Evolutionary conservation across 2,113 vertebrate genomes (phyloP).

Genomic region (Neotragus moschatus): DNA sequence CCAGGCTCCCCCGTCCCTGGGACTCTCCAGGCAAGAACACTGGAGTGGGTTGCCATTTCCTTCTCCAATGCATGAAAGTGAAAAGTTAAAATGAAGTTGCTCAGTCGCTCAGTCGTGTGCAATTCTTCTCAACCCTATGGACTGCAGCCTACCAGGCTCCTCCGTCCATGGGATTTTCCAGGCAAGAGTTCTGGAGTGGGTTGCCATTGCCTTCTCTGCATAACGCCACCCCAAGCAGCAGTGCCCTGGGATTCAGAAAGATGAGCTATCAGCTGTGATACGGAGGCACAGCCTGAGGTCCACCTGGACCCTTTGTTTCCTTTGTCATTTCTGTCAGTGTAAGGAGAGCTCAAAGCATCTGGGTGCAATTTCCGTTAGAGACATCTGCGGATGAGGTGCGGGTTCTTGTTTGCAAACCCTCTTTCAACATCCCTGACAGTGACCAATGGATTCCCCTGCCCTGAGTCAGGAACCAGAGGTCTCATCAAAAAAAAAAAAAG

Average conservation of each 20-base stretch:
- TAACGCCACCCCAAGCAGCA: background rate
- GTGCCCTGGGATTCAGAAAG: background rate
- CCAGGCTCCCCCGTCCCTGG: too few species aligned
- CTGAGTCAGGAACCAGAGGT: background rate
- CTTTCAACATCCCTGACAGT: background rate
- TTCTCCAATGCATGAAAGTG: too few species aligned
- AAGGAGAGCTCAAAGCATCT: background rate
- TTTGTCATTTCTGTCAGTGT: background rate
- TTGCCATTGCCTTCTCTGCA: background rate
- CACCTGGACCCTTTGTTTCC: background rate
- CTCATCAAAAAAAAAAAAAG: background rate
- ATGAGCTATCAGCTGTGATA: background rate
- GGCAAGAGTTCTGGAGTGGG: too few species aligned
- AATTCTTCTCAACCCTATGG: rapidly evolving
- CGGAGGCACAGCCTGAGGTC: background rate
- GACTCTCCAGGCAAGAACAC: too few species aligned
- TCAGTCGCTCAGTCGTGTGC: too few species aligned
- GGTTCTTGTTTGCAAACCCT: background rate
- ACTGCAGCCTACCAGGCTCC: too few species aligned
- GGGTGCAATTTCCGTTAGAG: background rate
- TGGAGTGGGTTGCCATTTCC: too few species aligned
- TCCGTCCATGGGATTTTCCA: too few species aligned
- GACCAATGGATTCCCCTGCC: too few species aligned
- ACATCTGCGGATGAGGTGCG: background rate
- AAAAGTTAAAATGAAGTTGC: too few species aligned